Base-by-base conservation (phyloP, 2,888 invertebrate species). In the Xylota sylvarum region DNA sequence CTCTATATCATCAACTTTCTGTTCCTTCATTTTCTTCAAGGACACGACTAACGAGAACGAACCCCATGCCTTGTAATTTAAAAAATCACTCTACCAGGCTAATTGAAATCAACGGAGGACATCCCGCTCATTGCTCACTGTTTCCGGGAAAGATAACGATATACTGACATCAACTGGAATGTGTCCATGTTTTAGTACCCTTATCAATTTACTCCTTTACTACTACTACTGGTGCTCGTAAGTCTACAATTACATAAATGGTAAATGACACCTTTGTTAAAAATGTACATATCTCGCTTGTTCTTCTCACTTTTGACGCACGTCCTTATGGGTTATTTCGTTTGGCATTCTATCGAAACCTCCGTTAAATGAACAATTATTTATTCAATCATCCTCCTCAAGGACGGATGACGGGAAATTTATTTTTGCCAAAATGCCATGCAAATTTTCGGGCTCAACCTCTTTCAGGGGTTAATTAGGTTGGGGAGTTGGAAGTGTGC, bases 321-420 rank as follows among this genome's bases (percentile, higher is more conserved):
- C 14, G 52, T 17, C 37, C 48, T 35, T 37, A 10, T 32, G 56
- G 58, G 27, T 12, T 14, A 32, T 37, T 62, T 27, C 55, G 12
- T 6, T 40, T 37, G 30, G 52, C 32, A 62, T 50, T 62, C 40
- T 40, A 37, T 48, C 30, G 50, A 50, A 67, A 40, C 37, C 67
- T 40, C 27, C 12, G 30, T 50, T 58, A 77, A 58, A 40, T 67
- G 56, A 78, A 46, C 70, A 78, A 70, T 78, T 78, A 70, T 70
- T 70, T 55, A 78, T 78, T 70, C 70, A 70, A 70, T 70, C 62
- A 52, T 30, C 9, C 27, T 23, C 46, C 7, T 69, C 62, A 50
- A 52, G 55, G 78, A 5, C 14, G 17, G 6, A 32, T 69, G 32
- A 35, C 4, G 17, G 55, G 14, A 55, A 17, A 27, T 40, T 27